phyloP scores from a whole-genome alignment of 2,113 vertebrate species.

The Cynopterus brachyotis region DNA sequence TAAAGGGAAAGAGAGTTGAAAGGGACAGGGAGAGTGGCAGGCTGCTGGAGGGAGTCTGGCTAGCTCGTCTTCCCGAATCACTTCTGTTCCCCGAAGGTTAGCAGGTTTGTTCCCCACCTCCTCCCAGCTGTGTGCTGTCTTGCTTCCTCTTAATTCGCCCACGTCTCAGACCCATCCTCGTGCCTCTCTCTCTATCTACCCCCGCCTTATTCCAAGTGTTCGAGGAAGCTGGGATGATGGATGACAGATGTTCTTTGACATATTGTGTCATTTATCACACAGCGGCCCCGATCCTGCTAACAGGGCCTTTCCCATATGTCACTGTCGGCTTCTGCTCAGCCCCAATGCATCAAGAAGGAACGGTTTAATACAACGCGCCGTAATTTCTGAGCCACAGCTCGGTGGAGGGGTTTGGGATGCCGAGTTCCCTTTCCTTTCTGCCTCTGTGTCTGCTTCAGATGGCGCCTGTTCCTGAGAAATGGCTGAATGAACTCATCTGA shows the following conservation, averaged over 20 bases:
- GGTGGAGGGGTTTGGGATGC: conserved; percentile 64
- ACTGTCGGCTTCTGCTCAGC: conserved; percentile 80
- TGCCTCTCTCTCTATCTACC: background rate
- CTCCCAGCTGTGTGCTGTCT: conserved; percentile 14
- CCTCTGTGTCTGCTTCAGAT: conserved; percentile 1
- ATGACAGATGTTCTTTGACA: conserved; percentile 86
- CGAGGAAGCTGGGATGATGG: conserved; percentile 82
- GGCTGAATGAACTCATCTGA: conserved; percentile 71
- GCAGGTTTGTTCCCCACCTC: conserved; percentile 36
- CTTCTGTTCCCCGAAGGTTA: conserved; percentile 19
- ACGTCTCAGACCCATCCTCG: background rate
- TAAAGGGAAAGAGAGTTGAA: background rate
- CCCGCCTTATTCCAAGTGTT: conserved; percentile 14
- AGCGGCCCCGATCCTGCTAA: conserved; percentile 82
- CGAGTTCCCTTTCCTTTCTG: conserved; percentile 59
- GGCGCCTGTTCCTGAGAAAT: conserved; percentile 2
- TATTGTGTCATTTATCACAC: conserved; percentile 87
- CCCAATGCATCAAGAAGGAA: conserved; percentile 85
- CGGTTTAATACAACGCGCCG: conserved; percentile 81
- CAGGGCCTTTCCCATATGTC: conserved; percentile 83
- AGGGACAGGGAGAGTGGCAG: background rate
- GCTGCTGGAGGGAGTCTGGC: background rate
- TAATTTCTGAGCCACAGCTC: conserved; percentile 80
- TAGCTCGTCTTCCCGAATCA: background rate
- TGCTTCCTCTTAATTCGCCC: background rate